Percentiles rank a stretch among this genome's conserved stretches.
Conservation (phyloP, 1,140 invertebrate species). For the Hyles vespertilio region DNA sequence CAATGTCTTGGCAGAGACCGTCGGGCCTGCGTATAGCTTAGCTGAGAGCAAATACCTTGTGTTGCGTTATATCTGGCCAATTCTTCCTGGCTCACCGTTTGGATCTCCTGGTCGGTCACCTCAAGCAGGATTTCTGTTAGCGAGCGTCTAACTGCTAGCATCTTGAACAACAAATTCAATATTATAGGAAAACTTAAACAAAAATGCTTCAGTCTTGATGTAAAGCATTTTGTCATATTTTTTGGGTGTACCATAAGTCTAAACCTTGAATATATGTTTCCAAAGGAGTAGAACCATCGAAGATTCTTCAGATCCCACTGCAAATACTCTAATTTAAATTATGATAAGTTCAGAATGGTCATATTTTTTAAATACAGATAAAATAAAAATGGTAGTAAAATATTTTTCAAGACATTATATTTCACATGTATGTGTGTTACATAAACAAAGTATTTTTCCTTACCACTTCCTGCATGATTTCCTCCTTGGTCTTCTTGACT, state of each 20-base stretch:
- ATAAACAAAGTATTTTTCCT: constrained; percentile 28
- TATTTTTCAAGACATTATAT: too few species aligned
- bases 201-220: too few species aligned
- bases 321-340: too few species aligned
- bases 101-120: constrained; percentile 93
- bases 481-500: constrained; percentile 53
- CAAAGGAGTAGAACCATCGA: too few species aligned
- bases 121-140: constrained; percentile 95
- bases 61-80: constrained; percentile 69
- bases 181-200: too few species aligned
- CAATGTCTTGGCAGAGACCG: constrained; percentile 45
- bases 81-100: constrained; percentile 85
- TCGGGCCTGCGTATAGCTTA: constrained; percentile 53
- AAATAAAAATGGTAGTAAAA: too few species aligned
- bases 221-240: too few species aligned
- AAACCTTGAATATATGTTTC: too few species aligned
- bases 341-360: too few species aligned
- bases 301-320: too few species aligned
- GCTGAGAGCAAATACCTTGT: constrained; percentile 72
- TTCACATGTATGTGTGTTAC: not conserved
- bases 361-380: too few species aligned
- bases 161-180: constrained; percentile 75
- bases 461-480: constrained; percentile 76
- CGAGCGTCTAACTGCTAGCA: constrained; percentile 89
- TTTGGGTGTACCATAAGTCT: too few species aligned